These are phyloP conservation scores for Dryocosmus kuriphilus DNA, from an alignment of 2,888 invertebrate species.

Conservation along the genomic window DNA sequence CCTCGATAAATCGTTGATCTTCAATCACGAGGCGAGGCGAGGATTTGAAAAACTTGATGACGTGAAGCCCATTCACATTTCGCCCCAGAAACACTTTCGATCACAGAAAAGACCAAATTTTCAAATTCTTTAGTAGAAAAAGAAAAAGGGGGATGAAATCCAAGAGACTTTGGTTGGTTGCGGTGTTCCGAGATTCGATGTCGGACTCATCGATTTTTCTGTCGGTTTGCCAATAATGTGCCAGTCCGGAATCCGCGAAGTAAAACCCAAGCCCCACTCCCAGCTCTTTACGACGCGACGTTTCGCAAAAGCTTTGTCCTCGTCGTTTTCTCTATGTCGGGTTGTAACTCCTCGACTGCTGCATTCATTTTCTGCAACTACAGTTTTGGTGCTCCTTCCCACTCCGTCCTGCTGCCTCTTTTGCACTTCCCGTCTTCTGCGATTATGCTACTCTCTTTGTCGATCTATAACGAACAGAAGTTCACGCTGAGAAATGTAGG, in stretches of 20 bases:
- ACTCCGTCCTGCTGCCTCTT: slow-evolving; percentile 22
- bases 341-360: background rate
- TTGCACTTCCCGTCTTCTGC: slow-evolving; percentile 21
- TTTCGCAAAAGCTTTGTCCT: slow-evolving; percentile 32
- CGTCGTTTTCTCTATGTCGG: slow-evolving; percentile 7
- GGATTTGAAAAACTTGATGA: background rate
- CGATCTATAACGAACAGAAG: slow-evolving; percentile 24
- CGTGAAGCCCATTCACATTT: background rate
- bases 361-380: slow-evolving; percentile 34
- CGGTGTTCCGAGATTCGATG: slow-evolving; percentile 59
- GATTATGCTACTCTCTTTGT: slow-evolving; percentile 36
- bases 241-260: slow-evolving; percentile 63
- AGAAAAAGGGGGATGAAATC: slow-evolving; percentile 47
- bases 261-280: slow-evolving; percentile 53
- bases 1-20: slow-evolving; percentile 9
- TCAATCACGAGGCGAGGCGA: background rate
- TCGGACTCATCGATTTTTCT: slow-evolving; percentile 71
- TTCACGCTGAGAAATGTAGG: slow-evolving; percentile 40
- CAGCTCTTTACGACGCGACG: slow-evolving; percentile 36
- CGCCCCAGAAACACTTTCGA: slow-evolving; percentile 6
- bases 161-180: slow-evolving; percentile 55
- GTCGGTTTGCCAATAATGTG: slow-evolving; percentile 72
- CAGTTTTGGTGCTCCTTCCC: slow-evolving; percentile 4
- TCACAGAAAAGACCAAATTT: background rate
- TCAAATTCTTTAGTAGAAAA: background rate